These are phyloP conservation scores for Malurus leucopterus DNA, from an alignment of 2,797 vertebrate species.

Conservation along the genomic window DNA sequence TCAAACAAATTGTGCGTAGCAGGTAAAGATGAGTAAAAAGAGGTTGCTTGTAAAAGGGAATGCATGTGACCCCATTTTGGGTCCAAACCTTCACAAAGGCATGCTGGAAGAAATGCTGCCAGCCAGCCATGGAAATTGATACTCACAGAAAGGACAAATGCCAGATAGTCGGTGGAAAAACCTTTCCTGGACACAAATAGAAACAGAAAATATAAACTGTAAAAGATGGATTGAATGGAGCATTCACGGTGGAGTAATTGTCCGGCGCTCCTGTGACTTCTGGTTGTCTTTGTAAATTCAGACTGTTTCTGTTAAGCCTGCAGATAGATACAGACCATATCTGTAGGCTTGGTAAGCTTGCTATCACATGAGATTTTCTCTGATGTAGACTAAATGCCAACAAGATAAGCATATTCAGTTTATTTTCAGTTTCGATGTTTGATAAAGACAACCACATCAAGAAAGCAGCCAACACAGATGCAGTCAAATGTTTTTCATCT, in stretches of 20 bases:
- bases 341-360: background rate
- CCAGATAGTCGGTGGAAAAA: background rate
- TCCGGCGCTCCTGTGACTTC: background rate
- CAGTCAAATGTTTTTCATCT: background rate
- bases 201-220: background rate
- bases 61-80: background rate
- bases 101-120: background rate
- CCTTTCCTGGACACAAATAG: background rate
- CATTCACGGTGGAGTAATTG: background rate
- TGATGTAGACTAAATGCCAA: background rate
- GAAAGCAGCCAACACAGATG: background rate
- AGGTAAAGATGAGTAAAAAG: background rate
- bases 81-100: background rate
- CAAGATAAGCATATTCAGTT: background rate
- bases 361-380: background rate
- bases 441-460: background rate
- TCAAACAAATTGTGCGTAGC: background rate
- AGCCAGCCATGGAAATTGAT: background rate
- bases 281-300: background rate
- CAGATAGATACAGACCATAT: background rate
- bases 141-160: background rate
- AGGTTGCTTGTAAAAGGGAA: background rate
- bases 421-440: background rate
- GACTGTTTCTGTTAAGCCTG: background rate
- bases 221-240: background rate